A percentile compares a stretch with the other conserved stretches of the same genome.
These are phyloP conservation scores for Craterocephalus amniculus DNA, from an alignment of 2,797 vertebrate genomes.

Conservation along the genomic window DNA sequence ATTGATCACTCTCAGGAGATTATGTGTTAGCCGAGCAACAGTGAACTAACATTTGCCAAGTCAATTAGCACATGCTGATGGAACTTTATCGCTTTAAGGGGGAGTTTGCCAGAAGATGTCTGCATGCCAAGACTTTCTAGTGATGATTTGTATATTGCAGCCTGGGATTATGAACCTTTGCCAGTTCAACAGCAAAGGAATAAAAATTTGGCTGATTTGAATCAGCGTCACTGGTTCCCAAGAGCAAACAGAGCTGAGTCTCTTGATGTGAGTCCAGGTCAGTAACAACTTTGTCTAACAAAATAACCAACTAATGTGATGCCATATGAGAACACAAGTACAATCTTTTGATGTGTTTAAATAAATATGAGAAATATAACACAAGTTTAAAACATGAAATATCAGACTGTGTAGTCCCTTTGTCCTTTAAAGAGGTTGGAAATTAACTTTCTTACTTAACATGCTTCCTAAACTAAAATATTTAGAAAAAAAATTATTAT, in stretches of 20 bases:
- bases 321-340: too few relatives aligned
- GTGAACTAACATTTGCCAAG: slow-evolving; percentile 37
- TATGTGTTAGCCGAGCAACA: slow-evolving; percentile 19
- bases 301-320: too few relatives aligned
- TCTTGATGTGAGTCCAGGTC: background rate
- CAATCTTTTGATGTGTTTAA: too few relatives aligned
- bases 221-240: background rate
- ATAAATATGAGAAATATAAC: too few relatives aligned
- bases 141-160: background rate
- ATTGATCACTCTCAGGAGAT: slow-evolving; percentile 26
- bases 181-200: background rate
- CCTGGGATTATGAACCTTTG: background rate
- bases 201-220: background rate
- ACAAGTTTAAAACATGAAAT: background rate
- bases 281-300: too few relatives aligned
- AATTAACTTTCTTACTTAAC: too few relatives aligned
- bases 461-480: too few relatives aligned
- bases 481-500: too few relatives aligned
- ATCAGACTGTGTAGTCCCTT: background rate
- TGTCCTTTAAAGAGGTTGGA: too few relatives aligned
- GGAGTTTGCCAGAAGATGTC: background rate
- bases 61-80: slow-evolving; percentile 56
- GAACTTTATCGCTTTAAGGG: slow-evolving; percentile 22
- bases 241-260: background rate
- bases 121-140: background rate